Evolutionary conservation across 2,888 invertebrate species (phyloP).

Genomic region (Tipula helvola): DNA sequence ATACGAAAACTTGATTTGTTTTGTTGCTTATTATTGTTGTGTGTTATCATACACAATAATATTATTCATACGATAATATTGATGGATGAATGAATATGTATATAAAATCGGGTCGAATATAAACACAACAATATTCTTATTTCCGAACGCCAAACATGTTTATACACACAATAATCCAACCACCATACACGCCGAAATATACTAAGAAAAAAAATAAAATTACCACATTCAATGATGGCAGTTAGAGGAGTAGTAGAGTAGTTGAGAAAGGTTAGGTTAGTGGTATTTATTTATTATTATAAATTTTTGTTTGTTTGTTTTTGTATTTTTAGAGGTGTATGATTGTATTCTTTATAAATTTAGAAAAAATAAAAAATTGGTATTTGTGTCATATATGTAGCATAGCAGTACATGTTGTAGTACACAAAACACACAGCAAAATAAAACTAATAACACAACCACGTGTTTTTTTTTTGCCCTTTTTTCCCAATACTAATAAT

Average conservation of each 20-base stretch:
- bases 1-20: background rate
- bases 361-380: background rate
- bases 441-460: background rate
- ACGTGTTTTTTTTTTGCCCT: background rate
- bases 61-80: background rate
- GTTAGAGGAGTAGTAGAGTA: background rate
- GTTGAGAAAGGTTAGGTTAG: background rate
- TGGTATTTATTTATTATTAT: background rate
- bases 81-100: background rate
- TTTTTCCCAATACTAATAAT: background rate
- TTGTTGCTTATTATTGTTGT: background rate
- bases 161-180: background rate
- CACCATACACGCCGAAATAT: background rate
- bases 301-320: background rate
- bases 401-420: background rate
- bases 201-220: background rate
- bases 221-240: background rate
- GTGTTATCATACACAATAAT: background rate
- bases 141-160: background rate
- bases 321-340: background rate
- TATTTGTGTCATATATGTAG: background rate
- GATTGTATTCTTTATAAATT: background rate
- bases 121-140: background rate
- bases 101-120: background rate
- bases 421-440: background rate